Evolutionary conservation across 2,113 vertebrate species (phyloP).

Genomic region (Rutilus rutilus): DNA sequence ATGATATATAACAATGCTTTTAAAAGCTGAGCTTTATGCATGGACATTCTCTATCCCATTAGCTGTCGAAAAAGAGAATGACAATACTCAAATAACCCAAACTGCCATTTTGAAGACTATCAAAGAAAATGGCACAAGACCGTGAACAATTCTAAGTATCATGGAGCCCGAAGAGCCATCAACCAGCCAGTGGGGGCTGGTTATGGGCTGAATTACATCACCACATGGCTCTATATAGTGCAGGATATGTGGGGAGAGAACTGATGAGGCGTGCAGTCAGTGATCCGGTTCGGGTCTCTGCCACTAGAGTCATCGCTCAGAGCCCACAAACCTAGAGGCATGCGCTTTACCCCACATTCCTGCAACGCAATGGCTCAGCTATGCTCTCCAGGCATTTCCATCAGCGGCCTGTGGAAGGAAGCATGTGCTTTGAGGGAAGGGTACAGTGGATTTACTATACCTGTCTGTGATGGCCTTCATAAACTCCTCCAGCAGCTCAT

Average conservation of each 20-base stretch:
- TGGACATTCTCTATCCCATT: not conserved
- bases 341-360: constrained; percentile 39
- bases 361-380: constrained; percentile 52
- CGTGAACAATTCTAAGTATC: not conserved
- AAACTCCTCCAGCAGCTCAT: constrained; percentile 95
- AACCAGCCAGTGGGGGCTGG: not conserved
- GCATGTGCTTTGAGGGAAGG: constrained; percentile 23
- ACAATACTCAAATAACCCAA: not conserved
- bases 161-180: not conserved
- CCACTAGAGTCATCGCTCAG: constrained; percentile 37
- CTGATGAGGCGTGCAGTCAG: constrained; percentile 33
- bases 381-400: constrained; percentile 44
- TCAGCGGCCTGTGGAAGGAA: constrained; percentile 49
- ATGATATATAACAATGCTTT: not conserved
- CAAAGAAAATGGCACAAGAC: not conserved
- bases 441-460: constrained; percentile 71
- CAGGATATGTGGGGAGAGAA: constrained; percentile 21
- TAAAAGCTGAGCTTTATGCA: not conserved
- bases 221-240: constrained; percentile 1
- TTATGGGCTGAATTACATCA: constrained; percentile 37
- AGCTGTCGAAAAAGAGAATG: not conserved
- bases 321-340: constrained; percentile 35
- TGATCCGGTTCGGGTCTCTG: constrained; percentile 24
- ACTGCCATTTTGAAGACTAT: not conserved
- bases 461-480: constrained; percentile 93